Evolutionary conservation across 2,797 vertebrate genomes (phyloP).

Genomic region (Tenualosa ilisha): DNA sequence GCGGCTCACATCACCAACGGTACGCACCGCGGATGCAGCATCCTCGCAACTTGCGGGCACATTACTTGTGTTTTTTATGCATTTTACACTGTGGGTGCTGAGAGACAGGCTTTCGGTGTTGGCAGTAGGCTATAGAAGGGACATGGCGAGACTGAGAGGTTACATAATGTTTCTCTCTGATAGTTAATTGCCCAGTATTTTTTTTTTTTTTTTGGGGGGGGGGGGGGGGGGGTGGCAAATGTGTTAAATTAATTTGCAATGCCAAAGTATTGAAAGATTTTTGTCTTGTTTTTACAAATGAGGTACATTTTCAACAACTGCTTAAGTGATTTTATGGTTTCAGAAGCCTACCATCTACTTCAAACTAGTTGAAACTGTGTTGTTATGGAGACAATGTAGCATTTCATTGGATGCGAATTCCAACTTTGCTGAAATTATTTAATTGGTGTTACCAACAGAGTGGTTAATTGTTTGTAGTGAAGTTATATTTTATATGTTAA

Average conservation of each 20-base stretch:
- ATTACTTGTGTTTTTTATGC: not conserved
- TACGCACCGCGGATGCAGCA: conserved; percentile 63
- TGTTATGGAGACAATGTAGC: conserved; percentile 24
- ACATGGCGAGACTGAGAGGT: not conserved
- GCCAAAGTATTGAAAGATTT: no score
- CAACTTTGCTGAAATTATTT: not conserved
- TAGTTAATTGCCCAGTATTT: not conserved
- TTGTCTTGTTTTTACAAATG: not conserved
- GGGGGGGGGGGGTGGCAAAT: no score
- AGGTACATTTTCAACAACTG: not conserved
- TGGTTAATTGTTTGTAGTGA: not conserved
- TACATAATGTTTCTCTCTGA: not conserved
- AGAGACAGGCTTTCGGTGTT: not conserved
- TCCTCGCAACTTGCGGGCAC: not conserved
- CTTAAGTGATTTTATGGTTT: not conserved
- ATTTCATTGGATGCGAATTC: not conserved
- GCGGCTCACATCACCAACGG: conserved; percentile 91
- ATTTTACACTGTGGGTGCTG: not conserved
- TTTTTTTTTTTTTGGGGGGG: no score
- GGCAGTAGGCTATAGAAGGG: not conserved
- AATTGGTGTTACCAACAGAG: not conserved
- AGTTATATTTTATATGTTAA: not conserved
- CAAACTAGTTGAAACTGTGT: conserved; percentile 6
- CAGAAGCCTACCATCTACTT: not conserved
- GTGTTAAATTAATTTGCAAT: no score